phyloP scores from a whole-genome alignment of 2,113 vertebrate species.

The Psettodes erumei region DNA sequence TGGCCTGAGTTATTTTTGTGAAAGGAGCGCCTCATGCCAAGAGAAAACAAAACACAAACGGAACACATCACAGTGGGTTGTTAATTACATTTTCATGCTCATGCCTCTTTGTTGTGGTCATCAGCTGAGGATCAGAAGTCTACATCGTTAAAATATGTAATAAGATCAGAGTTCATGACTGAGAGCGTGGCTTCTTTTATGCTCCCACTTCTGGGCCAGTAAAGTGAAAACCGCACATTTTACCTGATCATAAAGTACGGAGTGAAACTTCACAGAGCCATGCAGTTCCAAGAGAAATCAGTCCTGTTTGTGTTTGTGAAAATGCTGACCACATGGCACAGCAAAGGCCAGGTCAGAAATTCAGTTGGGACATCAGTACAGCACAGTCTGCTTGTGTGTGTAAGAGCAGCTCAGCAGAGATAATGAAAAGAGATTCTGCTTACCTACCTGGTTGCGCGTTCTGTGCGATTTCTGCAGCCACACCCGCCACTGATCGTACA shows the following conservation, averaged over 20 bases:
- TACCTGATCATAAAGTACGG: constrained; percentile 68
- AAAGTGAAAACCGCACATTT: constrained; percentile 73
- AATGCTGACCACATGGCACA: constrained; percentile 58
- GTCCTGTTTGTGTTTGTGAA: constrained; percentile 34
- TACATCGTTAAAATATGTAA: constrained; percentile 69
- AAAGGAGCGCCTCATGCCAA: constrained; percentile 52
- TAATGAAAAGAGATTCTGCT: constrained; percentile 63
- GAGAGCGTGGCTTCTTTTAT: constrained; percentile 48
- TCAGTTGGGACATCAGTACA: constrained; percentile 40
- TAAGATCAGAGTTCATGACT: constrained; percentile 68
- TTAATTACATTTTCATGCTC: constrained; percentile 74
- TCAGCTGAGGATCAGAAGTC: constrained; percentile 66
- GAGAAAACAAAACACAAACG: constrained; percentile 69
- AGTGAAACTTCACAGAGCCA: constrained; percentile 59
- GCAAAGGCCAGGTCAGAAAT: constrained; percentile 58
- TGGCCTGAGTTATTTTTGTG: constrained; percentile 64
- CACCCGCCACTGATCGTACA: constrained; percentile 96
- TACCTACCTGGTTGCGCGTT: constrained; percentile 96
- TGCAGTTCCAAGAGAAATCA: constrained; percentile 37
- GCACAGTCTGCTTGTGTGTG: background rate
- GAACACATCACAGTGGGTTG: constrained; percentile 62
- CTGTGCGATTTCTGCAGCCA: constrained; percentile 96
- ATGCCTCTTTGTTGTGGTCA: constrained; percentile 77
- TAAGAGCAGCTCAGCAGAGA: background rate
- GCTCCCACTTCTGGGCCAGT: constrained; percentile 57